Evolutionary conservation across 2,113 vertebrate species (phyloP), one percentile per base, ranked within the genome.

Genomic region (Megaceryle maxima): DNA sequence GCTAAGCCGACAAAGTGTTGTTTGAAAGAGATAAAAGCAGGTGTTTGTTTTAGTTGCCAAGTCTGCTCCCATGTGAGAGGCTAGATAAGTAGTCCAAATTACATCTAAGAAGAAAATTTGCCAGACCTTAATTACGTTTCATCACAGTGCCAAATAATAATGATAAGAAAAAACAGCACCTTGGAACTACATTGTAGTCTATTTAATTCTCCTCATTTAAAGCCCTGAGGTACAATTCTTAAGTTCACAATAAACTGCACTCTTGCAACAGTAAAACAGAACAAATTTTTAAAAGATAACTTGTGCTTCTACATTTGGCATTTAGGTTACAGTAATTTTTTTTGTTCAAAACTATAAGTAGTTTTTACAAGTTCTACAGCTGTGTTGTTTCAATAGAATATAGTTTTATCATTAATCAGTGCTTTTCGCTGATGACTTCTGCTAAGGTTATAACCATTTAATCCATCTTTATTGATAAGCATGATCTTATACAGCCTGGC

Each of bases 51-150:
- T 91, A 90, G 88, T 92, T 95, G 91, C 93, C 94, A 95, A 95
- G 92, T 91, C 66, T 94, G 78, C 92, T 97, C 94, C 93, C 94
- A 83, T 87, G 74, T 96, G 97, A 97, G 96, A 95, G 82, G 80
- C 83, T 94, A 92, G 91, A 97, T 97, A 97, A 98, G 97, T 97
- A 96, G 92, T 88, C 92, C 95, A 97, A 97, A 98, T 98, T 97
- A 93, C 96, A 91, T 96, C 66, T 93, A 97, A 96, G 92, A 93
- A 96, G 94, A 96, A 97, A 96, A 97, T 96, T 97, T 91, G 35
- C 96, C 87, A 85, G 64, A 95, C 87, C 92, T 84, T 98, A 98
- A 98, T 98, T 98, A 90, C 96, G 96, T 97, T 97, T 92, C 96
- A 83, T 98, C 94, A 87, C 78, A 83, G 85, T 96, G 93, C 92